A percentile compares a stretch with the other conserved stretches of the same genome.
Conservation (phyloP, 2,797 vertebrate genomes). For the Crenichthys baileyi region DNA sequence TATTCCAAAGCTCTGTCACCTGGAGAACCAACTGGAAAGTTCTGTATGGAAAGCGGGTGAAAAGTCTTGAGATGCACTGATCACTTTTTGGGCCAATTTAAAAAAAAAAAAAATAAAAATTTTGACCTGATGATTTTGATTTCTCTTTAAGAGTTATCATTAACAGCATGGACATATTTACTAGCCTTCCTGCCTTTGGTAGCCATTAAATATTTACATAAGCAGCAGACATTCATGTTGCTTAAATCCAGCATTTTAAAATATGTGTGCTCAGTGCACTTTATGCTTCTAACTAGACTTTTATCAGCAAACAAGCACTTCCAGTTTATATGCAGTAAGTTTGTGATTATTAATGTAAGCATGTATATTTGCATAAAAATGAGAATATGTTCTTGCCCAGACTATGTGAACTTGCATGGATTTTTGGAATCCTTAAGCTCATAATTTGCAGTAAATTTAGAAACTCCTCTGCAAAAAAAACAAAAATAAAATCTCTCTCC, state of each 20-base stretch:
- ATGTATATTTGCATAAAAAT: too few relatives aligned
- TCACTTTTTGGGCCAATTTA: not conserved
- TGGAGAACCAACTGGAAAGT: not conserved
- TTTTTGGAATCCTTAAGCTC: not conserved
- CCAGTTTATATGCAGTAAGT: not conserved
- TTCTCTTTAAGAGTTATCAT: not conserved
- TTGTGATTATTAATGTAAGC: not conserved
- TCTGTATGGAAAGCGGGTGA: not conserved
- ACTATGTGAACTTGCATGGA: not conserved
- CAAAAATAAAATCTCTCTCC: not conserved
- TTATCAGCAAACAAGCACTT: not conserved
- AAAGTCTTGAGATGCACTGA: not conserved
- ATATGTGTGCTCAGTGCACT: not conserved
- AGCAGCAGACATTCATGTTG: not conserved
- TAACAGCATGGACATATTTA: not conserved
- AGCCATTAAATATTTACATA: not conserved
- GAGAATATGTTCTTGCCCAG: not conserved
- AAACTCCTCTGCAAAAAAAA: not conserved
- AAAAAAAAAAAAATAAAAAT: not conserved
- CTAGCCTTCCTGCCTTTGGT: not conserved
- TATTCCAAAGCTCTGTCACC: not conserved
- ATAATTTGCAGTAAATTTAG: not conserved
- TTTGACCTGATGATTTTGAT: not conserved
- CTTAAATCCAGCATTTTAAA: not conserved
- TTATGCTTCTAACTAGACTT: not conserved